Base-by-base conservation (phyloP, 1,140 invertebrate species). In the Aphelinus atriplicis region DNA sequence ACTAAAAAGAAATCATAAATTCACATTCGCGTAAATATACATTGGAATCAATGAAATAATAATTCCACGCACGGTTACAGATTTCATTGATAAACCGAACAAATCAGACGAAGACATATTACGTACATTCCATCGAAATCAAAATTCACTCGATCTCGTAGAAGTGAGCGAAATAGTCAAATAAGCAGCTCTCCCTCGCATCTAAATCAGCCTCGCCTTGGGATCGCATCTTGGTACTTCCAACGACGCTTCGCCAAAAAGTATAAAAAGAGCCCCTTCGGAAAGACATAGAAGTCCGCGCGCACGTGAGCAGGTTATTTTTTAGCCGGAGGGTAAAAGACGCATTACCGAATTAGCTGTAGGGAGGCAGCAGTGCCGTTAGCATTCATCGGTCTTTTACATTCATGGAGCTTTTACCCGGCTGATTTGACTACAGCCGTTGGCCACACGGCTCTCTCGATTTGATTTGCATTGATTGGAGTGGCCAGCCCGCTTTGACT, bases 381-480 rank as follows among this genome's bases (percentile, higher is more conserved):
- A 82, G 80, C 80, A 85, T 87, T 84, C 85, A 81, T 81, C 77
- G 78, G 67, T 86, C 82, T 82, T 87, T 88, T 87, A 87, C 85
- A 86, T 87, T 87, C 86, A 86, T 85, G 84, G 84, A 85, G 83
- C 86, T 87, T 87, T 87, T 86, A 87, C 84, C 81, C 83, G 80
- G 80, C 81, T 85, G 85, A 88, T 87, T 87, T 86, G 84, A 86
- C 86, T 87, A 84, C 80, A 78, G 78, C 80, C 81, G 77, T 66
- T 42, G 51, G 4, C 4, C 4, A 53, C 9, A 9, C 51, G 51
- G 4, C 45, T 69, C 46, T 57, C 80, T 81, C 84, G 83, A 86
- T 87, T 87, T 84, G 80, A 87, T 87, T 88, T 88, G 86, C 87
- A 88, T 88, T 87, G 85, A 88, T 87, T 88, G 85, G 84, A 88